A percentile compares a stretch with the other conserved stretches of the same genome.
Conservation (phyloP, 1,140 invertebrate genomes). For the Cephus cinctus region DNA sequence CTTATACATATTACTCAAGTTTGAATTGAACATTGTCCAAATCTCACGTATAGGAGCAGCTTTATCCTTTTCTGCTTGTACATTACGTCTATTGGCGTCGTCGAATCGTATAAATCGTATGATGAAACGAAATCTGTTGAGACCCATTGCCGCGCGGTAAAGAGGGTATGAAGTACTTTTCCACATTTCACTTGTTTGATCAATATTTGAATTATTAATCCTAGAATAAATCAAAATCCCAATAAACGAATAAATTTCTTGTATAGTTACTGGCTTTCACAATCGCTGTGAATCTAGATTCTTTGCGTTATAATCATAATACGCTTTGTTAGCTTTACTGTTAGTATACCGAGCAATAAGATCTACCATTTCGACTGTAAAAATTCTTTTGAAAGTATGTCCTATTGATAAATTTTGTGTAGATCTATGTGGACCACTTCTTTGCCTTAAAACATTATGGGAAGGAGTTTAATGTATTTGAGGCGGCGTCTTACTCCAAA, state of each 20-base stretch:
- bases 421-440: constrained; percentile 12
- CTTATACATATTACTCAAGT: too few species aligned
- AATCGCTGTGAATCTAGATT: constrained; percentile 7
- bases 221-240: constrained; percentile 17
- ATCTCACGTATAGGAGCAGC: too few species aligned
- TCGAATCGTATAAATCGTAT: constrained; percentile 37
- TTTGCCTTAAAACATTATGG: constrained; percentile 21
- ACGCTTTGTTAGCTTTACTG: constrained; percentile 22
- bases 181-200: constrained; percentile 19
- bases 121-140: constrained; percentile 24
- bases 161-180: constrained; percentile 20
- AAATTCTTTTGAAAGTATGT: constrained; percentile 23
- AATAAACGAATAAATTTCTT: constrained; percentile 22
- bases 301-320: constrained; percentile 23
- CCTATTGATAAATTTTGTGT: constrained; percentile 11
- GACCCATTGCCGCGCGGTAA: constrained; percentile 27
- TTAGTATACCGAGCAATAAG: constrained; percentile 27
- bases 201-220: constrained; percentile 19
- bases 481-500: constrained; percentile 18
- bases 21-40: too few species aligned
- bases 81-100: constrained; percentile 26
- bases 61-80: too few species aligned
- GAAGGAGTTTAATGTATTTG: constrained; percentile 13
- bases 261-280: constrained; percentile 10
- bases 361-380: constrained; percentile 24